Conservation (phyloP, 2,888 invertebrate genomes). For the Sphaerophoria taeniata region DNA sequence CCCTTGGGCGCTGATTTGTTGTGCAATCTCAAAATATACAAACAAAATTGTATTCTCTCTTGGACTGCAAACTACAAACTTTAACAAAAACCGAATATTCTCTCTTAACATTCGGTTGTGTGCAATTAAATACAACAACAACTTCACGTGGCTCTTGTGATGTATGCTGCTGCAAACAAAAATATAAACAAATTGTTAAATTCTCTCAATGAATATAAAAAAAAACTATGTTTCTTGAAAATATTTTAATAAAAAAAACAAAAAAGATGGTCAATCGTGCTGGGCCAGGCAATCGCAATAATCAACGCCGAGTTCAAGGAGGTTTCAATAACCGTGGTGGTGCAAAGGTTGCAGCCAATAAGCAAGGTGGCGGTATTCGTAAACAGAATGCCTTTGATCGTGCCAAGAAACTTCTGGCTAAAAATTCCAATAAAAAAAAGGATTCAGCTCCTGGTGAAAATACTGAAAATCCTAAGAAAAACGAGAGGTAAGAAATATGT, state of each 20-base stretch:
- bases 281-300: constrained; percentile 80
- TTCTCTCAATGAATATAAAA: constrained; percentile 48
- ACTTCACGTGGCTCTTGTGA: constrained; percentile 70
- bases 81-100: constrained; percentile 6
- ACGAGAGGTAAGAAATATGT: constrained; percentile 82
- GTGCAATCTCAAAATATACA: constrained; percentile 46
- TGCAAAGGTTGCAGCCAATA: constrained; percentile 80
- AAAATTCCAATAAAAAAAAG: constrained; percentile 84
- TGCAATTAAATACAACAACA: constrained; percentile 34
- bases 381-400: constrained; percentile 84
- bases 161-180: constrained; percentile 43
- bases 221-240: constrained; percentile 22
- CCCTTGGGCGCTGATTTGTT: constrained; percentile 58
- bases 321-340: constrained; percentile 83
- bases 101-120: constrained; percentile 8
- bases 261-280: constrained; percentile 83
- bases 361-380: constrained; percentile 83
- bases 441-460: constrained; percentile 83
- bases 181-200: constrained; percentile 27
- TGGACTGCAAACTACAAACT: constrained; percentile 39
- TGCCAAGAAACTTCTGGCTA: constrained; percentile 84
- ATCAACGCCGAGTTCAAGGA: constrained; percentile 80
- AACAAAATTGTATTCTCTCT: constrained; percentile 31
- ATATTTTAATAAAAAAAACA: constrained; percentile 33
- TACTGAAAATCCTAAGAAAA: constrained; percentile 79